A percentile compares a stretch with the other conserved stretches of the same genome.
Conservation (phyloP, 2,888 invertebrate species). For the Acrocyrtus sp. region DNA sequence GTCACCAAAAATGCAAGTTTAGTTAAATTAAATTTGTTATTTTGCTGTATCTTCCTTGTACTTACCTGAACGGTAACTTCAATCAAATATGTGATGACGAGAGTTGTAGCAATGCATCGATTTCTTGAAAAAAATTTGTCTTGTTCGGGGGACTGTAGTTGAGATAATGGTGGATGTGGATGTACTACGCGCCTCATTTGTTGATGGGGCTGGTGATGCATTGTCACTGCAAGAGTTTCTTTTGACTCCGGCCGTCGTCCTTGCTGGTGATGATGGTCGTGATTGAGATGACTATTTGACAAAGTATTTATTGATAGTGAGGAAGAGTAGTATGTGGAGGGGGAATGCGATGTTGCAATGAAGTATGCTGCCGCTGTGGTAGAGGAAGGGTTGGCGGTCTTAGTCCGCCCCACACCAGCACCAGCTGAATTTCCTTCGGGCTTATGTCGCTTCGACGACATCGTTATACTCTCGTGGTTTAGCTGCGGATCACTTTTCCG, state of each 20-base stretch:
- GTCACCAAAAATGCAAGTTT: conserved; percentile 41
- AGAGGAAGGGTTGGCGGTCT: no score
- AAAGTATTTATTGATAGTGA: no score
- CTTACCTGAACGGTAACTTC: conserved; percentile 62
- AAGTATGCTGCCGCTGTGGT: no score
- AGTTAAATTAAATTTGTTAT: not conserved
- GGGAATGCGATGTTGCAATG: no score
- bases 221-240: not conserved
- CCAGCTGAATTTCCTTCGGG: no score
- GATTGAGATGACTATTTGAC: not conserved
- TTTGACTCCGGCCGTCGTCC: not conserved
- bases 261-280: not conserved
- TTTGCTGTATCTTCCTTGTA: no score
- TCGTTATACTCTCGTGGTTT: no score
- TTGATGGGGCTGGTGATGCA: not conserved
- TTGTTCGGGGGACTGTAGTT: not conserved
- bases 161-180: not conserved
- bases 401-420: no score
- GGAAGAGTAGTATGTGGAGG: no score
- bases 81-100: conserved; percentile 62
- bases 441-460: no score
- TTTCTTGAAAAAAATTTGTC: conserved; percentile 43
- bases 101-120: conserved; percentile 58
- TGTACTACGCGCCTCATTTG: no score
- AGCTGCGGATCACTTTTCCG: no score